A percentile compares a stretch with the other conserved stretches of the same genome.
phyloP scores from a whole-genome alignment of 2,797 vertebrate genomes.

The Falco columbarius region DNA sequence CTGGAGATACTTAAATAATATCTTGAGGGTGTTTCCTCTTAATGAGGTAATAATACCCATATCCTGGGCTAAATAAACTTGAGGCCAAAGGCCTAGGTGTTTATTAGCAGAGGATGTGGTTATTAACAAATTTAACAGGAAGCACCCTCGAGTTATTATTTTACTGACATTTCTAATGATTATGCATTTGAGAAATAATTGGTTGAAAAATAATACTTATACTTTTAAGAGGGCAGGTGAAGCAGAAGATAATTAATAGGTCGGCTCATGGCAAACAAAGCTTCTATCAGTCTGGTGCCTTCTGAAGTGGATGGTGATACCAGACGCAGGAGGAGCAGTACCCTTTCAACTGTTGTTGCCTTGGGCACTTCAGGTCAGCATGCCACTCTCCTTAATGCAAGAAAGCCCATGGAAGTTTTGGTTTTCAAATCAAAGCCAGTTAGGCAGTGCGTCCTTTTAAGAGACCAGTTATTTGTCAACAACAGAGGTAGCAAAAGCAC shows the following conservation, averaged over 20 bases:
- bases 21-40: conserved; percentile 68
- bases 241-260: conserved; percentile 2
- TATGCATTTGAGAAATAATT: conserved; percentile 38
- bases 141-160: conserved; percentile 63
- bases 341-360: background rate
- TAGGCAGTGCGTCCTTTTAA: background rate
- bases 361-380: background rate
- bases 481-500: background rate
- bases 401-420: background rate
- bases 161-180: conserved; percentile 62
- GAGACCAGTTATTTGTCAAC: background rate
- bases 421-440: background rate
- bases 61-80: conserved; percentile 71
- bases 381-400: background rate
- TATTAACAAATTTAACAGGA: conserved; percentile 68
- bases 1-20: conserved; percentile 71
- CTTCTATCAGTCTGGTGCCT: background rate
- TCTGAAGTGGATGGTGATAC: background rate
- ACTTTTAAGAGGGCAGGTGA: conserved; percentile 8
- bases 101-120: conserved; percentile 71
- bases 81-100: conserved; percentile 67
- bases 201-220: conserved; percentile 25
- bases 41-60: conserved; percentile 72
- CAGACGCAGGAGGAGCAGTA: background rate
- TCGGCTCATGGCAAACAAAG: background rate